Conservation (phyloP, 2,888 invertebrate species). For the Drosophila hamatofila region DNA sequence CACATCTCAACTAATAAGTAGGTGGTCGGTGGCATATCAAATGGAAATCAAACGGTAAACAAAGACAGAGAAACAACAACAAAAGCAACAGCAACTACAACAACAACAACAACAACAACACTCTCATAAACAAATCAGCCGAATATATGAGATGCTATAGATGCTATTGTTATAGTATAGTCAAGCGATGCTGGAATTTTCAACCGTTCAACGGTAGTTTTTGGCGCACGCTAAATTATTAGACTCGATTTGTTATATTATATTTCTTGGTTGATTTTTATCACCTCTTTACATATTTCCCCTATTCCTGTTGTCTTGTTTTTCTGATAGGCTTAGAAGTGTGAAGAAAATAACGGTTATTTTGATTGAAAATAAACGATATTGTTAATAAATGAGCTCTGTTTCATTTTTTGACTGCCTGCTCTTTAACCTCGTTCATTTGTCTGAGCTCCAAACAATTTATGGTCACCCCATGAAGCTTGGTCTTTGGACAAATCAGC, state of each 20-base stretch:
- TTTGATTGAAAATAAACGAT: conserved; percentile 42
- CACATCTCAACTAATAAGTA: conserved; percentile 56
- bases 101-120: background rate
- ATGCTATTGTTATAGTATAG: conserved; percentile 46
- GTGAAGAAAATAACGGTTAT: conserved; percentile 67
- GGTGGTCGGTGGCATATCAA: conserved; percentile 38
- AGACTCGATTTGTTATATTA: conserved; percentile 73
- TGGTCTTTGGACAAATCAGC: background rate
- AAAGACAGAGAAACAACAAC: conserved; percentile 8
- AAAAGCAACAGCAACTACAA: background rate
- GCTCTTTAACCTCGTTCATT: conserved; percentile 17
- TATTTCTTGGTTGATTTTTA: conserved; percentile 40
- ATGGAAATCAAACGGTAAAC: conserved; percentile 37
- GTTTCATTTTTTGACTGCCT: conserved; percentile 9
- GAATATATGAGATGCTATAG: conserved; percentile 44
- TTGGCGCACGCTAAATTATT: conserved; percentile 79
- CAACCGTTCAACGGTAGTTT: conserved; percentile 63
- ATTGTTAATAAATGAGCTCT: conserved; percentile 38
- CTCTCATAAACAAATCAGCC: conserved; percentile 61
- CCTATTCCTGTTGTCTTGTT: conserved; percentile 12
- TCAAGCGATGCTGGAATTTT: conserved; percentile 27
- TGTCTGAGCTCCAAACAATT: conserved; percentile 18
- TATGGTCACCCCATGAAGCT: conserved; percentile 34
- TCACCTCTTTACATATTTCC: conserved; percentile 36
- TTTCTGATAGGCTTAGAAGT: conserved; percentile 60